Percentiles rank a stretch among this genome's conserved stretches.
Evolutionary conservation across 1,140 invertebrate species (phyloP).

Genomic region (Zaprionus nigranus): DNA sequence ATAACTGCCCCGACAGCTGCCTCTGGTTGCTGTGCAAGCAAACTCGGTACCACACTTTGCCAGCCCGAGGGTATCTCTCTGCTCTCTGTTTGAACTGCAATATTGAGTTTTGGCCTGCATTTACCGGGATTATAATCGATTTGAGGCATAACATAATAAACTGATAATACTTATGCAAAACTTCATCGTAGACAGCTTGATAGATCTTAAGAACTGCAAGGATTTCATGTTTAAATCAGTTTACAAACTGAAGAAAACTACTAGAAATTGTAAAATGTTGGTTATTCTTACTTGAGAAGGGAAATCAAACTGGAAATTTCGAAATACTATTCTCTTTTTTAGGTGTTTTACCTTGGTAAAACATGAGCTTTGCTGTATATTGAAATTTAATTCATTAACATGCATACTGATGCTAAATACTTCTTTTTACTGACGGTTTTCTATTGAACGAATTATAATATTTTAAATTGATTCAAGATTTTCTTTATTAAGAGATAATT

Average conservation of each 20-base stretch:
- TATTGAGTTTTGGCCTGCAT: slow-evolving; percentile 8
- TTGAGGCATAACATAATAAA: slow-evolving; percentile 9
- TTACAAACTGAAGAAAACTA: neutral
- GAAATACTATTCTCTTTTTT: neutral
- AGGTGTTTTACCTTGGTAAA: neutral
- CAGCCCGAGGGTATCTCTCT: neutral
- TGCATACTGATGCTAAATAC: neutral
- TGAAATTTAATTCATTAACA: too few species aligned
- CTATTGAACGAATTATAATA: neutral
- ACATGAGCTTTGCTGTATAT: too few species aligned
- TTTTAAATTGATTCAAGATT: neutral
- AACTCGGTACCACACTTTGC: slow-evolving; percentile 25
- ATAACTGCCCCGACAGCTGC: slow-evolving; percentile 20
- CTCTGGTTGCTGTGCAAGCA: slow-evolving; percentile 6
- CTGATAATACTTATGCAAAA: neutral
- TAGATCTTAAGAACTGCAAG: neutral
- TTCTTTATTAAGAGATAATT: neutral
- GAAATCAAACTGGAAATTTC: neutral
- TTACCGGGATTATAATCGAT: slow-evolving; percentile 5
- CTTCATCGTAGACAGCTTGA: neutral
- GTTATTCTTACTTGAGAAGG: too few species aligned
- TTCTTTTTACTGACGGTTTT: neutral
- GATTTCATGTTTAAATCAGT: neutral
- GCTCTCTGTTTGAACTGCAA: neutral
- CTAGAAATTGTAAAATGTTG: too few species aligned